A percentile compares a stretch with the other conserved stretches of the same genome.
Conservation (phyloP, 1,140 invertebrate genomes). For the Zophobas morio region DNA sequence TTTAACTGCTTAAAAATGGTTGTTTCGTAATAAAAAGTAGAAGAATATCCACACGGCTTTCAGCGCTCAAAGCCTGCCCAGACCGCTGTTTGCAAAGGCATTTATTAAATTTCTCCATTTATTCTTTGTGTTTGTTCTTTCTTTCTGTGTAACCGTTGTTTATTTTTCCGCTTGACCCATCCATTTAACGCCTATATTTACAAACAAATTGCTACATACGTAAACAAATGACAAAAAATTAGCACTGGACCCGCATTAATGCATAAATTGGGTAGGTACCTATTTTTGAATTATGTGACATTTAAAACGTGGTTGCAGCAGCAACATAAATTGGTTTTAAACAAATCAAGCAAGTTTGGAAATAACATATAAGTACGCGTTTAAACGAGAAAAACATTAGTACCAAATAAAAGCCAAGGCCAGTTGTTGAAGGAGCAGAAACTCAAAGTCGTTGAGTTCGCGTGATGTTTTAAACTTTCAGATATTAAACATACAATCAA, state of each 20-base stretch:
- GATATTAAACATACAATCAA: slow-evolving; percentile 24
- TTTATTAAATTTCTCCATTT: slow-evolving; percentile 54
- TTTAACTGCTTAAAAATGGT: slow-evolving; percentile 27
- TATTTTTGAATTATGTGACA: too few relatives aligned
- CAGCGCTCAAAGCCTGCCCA: slow-evolving; percentile 9
- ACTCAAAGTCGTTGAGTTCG: background rate
- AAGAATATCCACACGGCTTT: slow-evolving; percentile 22
- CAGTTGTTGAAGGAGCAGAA: slow-evolving; percentile 8
- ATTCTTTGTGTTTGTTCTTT: slow-evolving; percentile 50
- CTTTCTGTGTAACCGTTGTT: slow-evolving; percentile 48
- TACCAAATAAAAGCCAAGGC: slow-evolving; percentile 14
- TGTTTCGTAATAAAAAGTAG: slow-evolving; percentile 25
- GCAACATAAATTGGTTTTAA: too few relatives aligned
- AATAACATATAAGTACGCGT: too few relatives aligned
- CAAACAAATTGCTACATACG: slow-evolving; percentile 18
- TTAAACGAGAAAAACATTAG: background rate
- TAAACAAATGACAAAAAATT: slow-evolving; percentile 7
- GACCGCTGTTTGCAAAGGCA: slow-evolving; percentile 49
- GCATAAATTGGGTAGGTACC: too few relatives aligned
- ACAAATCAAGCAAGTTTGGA: too few relatives aligned
- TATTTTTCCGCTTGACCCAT: slow-evolving; percentile 49
- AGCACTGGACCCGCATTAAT: background rate
- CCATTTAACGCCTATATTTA: slow-evolving; percentile 40
- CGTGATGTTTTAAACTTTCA: background rate
- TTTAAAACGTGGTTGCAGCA: too few relatives aligned